phyloP scores from a whole-genome alignment of 2,113 vertebrate genomes.

The Electrona antarctica region DNA sequence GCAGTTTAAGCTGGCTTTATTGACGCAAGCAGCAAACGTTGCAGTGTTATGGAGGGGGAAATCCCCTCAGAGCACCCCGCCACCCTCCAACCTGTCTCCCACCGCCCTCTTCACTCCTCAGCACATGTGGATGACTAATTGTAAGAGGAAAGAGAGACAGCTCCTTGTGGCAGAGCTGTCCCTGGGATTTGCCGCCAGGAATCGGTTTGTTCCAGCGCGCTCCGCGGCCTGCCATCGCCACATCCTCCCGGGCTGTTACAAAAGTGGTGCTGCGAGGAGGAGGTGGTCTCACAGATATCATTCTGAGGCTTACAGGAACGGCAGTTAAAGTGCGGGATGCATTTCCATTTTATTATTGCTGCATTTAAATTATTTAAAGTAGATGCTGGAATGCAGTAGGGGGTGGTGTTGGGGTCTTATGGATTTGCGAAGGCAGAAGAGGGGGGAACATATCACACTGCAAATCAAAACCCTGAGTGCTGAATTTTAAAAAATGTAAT shows the following conservation, averaged over 20 bases:
- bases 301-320: constrained; percentile 29
- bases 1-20: constrained; percentile 72
- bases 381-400: constrained; percentile 44
- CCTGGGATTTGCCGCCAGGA: constrained; percentile 51
- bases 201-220: constrained; percentile 56
- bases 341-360: constrained; percentile 58
- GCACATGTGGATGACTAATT: constrained; percentile 55
- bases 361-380: constrained; percentile 67
- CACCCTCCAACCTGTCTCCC: constrained; percentile 30
- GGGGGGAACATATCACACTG: constrained; percentile 52
- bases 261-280: constrained; percentile 21
- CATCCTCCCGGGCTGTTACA: constrained; percentile 31
- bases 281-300: constrained; percentile 33
- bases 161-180: constrained; percentile 28
- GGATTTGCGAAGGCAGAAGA: constrained; percentile 47
- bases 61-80: constrained; percentile 50
- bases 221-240: constrained; percentile 35
- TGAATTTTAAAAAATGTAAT: constrained; percentile 64
- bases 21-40: constrained; percentile 58
- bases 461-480: constrained; percentile 61
- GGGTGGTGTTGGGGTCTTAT: constrained; percentile 16
- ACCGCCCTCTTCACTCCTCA: constrained; percentile 36
- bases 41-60: constrained; percentile 37
- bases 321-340: constrained; percentile 48
- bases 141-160: constrained; percentile 3